Percentiles rank a stretch among this genome's conserved stretches.
Conservation (phyloP, 2,888 invertebrate species). For the Leptinotarsa juncta region DNA sequence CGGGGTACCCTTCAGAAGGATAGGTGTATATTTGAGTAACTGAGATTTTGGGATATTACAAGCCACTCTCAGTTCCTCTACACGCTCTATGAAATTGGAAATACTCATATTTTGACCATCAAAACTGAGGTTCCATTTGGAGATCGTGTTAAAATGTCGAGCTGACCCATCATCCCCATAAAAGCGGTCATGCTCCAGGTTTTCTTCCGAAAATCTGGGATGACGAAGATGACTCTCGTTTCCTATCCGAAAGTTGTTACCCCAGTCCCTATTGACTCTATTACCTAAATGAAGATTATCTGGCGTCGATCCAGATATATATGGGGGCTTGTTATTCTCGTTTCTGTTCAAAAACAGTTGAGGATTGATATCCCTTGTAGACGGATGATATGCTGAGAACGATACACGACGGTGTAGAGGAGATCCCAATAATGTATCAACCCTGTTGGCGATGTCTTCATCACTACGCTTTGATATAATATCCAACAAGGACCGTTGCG, state of each 20-base stretch:
- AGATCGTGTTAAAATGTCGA: constrained; percentile 6
- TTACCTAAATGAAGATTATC: no score
- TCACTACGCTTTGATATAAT: not conserved
- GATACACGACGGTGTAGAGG: not conserved
- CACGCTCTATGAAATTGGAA: constrained; percentile 32
- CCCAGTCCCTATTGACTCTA: no score
- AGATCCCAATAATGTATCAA: not conserved
- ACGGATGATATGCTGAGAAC: not conserved
- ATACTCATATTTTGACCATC: constrained; percentile 10
- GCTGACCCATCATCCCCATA: not conserved
- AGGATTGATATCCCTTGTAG: no score
- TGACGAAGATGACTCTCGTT: not conserved
- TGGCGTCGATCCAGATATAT: no score
- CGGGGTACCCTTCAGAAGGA: constrained; percentile 44
- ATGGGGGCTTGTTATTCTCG: not conserved
- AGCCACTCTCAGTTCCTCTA: constrained; percentile 43
- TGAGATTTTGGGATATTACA: constrained; percentile 38
- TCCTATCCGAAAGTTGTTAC: not conserved
- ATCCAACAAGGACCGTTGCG: no score
- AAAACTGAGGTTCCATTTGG: constrained; percentile 23
- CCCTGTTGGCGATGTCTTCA: no score
- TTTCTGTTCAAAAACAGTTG: not conserved
- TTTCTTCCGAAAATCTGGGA: not conserved
- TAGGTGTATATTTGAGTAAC: constrained; percentile 38
- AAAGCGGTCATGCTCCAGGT: not conserved